A percentile compares a stretch with the other conserved stretches of the same genome.
Conservation (phyloP, 2,888 invertebrate species). For the Epirrhoe alternata region DNA sequence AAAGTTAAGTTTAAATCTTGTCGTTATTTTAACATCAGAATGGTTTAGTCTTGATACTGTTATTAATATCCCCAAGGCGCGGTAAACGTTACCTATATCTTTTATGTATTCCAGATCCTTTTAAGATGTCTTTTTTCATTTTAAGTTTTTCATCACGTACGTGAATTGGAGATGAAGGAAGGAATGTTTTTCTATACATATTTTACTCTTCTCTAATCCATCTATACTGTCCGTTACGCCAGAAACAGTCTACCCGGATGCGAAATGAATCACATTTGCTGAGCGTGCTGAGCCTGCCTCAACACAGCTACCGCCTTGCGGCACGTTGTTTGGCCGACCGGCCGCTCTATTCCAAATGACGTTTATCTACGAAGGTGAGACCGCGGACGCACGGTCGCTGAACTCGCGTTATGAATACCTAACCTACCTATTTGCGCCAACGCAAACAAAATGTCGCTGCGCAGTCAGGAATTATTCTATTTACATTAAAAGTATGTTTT, state of each 20-base stretch:
- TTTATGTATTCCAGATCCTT: too few species aligned
- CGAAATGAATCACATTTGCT: slow-evolving; percentile 11
- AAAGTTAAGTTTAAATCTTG: background rate
- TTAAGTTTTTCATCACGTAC: background rate
- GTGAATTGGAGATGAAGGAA: background rate
- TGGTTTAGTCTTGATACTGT: too few species aligned
- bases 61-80: too few species aligned
- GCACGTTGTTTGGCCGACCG: slow-evolving; percentile 49
- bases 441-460: slow-evolving; percentile 57
- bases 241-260: slow-evolving; percentile 11
- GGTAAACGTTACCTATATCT: too few species aligned
- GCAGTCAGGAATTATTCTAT: slow-evolving; percentile 56
- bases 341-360: slow-evolving; percentile 68
- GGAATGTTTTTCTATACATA: background rate
- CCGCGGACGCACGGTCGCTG: slow-evolving; percentile 77
- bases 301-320: slow-evolving; percentile 64
- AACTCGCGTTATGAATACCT: slow-evolving; percentile 69
- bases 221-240: background rate
- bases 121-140: background rate
- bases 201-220: background rate
- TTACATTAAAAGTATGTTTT: slow-evolving; percentile 27
- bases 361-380: slow-evolving; percentile 82
- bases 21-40: too few species aligned
- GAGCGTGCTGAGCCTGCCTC: slow-evolving; percentile 55
- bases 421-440: slow-evolving; percentile 65